Evolutionary conservation across 1,140 invertebrate genomes (phyloP).

Genomic region (Bombus pyrosoma): DNA sequence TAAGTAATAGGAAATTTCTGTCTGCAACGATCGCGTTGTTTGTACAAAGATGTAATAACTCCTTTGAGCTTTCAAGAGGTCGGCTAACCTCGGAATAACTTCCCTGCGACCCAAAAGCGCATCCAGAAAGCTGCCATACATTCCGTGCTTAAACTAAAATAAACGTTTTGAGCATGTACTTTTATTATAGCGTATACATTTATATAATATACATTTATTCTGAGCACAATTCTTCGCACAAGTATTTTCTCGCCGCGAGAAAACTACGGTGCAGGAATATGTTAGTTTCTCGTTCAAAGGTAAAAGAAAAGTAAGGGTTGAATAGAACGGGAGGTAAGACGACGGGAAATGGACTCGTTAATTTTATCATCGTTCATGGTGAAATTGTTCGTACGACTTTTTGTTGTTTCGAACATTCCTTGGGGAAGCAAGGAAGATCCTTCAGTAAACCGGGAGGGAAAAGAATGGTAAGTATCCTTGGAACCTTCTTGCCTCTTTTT

Average conservation of each 20-base stretch:
- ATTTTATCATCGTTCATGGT: slow-evolving; percentile 12
- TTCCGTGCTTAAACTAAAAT: not conserved
- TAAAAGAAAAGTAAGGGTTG: not conserved
- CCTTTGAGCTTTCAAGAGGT: slow-evolving; percentile 19
- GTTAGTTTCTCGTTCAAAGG: not conserved
- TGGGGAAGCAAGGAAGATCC: not conserved
- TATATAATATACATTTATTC: too few relatives aligned
- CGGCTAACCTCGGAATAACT: slow-evolving; percentile 38
- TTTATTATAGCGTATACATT: too few relatives aligned
- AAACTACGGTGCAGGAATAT: not conserved
- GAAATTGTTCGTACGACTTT: slow-evolving; percentile 30
- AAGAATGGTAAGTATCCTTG: slow-evolving; percentile 6
- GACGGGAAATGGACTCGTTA: slow-evolving; percentile 44
- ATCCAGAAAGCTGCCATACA: not conserved
- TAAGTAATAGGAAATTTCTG: slow-evolving; percentile 9
- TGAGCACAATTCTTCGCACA: too few relatives aligned
- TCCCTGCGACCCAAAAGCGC: slow-evolving; percentile 33
- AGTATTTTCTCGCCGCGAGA: too few relatives aligned
- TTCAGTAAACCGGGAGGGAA: slow-evolving; percentile 6
- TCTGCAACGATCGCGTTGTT: slow-evolving; percentile 20
- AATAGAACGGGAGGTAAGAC: not conserved
- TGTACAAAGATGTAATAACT: slow-evolving; percentile 43
- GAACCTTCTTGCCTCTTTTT: slow-evolving; percentile 37
- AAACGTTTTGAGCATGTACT: not conserved
- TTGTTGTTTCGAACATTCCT: slow-evolving; percentile 35